phyloP scores from a whole-genome alignment of 2,797 vertebrate species.

The Setipinna tenuifilis region DNA sequence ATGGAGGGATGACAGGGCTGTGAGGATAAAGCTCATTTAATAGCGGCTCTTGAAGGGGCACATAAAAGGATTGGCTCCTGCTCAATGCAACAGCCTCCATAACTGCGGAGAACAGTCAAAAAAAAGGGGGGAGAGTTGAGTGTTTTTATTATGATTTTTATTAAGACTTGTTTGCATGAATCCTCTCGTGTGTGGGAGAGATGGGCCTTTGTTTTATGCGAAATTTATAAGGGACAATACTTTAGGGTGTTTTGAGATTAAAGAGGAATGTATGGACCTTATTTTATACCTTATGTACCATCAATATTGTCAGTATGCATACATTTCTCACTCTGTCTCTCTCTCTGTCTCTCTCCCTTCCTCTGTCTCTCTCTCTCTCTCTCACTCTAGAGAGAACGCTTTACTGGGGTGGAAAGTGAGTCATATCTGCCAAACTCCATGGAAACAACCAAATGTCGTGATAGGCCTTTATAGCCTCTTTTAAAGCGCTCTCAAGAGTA shows the following conservation, averaged over 20 bases:
- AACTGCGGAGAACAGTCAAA: not conserved
- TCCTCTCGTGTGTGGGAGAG: not conserved
- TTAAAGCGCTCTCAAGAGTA: slow-evolving; percentile 39
- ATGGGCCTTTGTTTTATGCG: not conserved
- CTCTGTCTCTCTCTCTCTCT: too few relatives aligned
- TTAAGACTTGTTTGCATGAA: not conserved
- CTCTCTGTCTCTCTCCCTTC: too few relatives aligned
- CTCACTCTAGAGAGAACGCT: slow-evolving; percentile 32
- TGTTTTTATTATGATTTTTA: not conserved
- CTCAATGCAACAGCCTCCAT: slow-evolving; percentile 22
- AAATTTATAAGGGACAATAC: not conserved
- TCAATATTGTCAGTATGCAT: too few relatives aligned
- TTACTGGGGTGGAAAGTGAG: slow-evolving; percentile 47
- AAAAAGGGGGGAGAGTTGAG: not conserved
- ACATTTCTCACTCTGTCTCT: too few relatives aligned
- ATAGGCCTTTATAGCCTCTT: slow-evolving; percentile 39
- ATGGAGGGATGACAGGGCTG: slow-evolving; percentile 10
- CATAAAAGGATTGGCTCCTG: slow-evolving; percentile 35
- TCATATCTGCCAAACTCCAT: slow-evolving; percentile 55
- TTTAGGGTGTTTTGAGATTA: not conserved
- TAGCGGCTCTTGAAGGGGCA: slow-evolving; percentile 27
- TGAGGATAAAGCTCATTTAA: slow-evolving; percentile 36
- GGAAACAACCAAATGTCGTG: slow-evolving; percentile 49
- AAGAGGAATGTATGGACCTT: not conserved
- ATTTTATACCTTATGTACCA: not conserved